These are phyloP conservation scores for Sinocyclocheilus grahami DNA, from an alignment of 2,113 vertebrate genomes.

Conservation along the genomic window DNA sequence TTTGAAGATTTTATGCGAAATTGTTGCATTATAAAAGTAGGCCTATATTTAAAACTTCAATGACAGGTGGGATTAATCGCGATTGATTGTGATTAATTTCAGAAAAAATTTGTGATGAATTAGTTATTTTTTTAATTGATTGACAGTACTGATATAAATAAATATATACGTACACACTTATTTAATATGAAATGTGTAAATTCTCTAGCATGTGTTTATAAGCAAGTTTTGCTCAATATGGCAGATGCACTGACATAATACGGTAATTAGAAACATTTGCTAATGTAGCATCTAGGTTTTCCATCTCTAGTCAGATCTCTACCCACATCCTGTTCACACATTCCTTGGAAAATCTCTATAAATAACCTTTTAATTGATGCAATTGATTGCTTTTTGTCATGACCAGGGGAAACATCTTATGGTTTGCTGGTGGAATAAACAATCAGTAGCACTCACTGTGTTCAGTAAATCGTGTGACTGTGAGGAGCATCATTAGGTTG, in stretches of 20 bases:
- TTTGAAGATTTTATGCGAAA: too few relatives aligned
- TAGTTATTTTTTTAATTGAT: too few relatives aligned
- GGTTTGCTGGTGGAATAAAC: conserved; percentile 12
- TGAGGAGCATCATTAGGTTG: conserved; percentile 35
- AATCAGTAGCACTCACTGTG: not conserved
- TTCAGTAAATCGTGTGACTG: conserved; percentile 4
- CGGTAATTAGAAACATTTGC: not conserved
- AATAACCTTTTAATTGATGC: conserved; percentile 16
- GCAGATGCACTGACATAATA: not conserved
- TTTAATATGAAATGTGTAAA: not conserved
- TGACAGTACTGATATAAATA: too few relatives aligned
- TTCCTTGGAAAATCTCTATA: conserved; percentile 22
- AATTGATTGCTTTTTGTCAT: conserved; percentile 27
- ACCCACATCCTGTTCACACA: not conserved
- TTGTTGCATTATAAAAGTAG: too few relatives aligned
- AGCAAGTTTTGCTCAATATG: not conserved
- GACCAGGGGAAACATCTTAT: not conserved
- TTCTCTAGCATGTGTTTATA: not conserved
- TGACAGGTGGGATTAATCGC: too few relatives aligned
- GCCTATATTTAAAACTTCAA: too few relatives aligned
- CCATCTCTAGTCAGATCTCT: not conserved
- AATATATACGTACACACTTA: too few relatives aligned
- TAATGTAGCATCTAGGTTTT: conserved; percentile 5
- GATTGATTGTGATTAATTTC: too few relatives aligned
- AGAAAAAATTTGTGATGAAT: too few relatives aligned